Evolutionary conservation across 2,797 vertebrate genomes (phyloP).

Genomic region (Lacerta viridis): DNA sequence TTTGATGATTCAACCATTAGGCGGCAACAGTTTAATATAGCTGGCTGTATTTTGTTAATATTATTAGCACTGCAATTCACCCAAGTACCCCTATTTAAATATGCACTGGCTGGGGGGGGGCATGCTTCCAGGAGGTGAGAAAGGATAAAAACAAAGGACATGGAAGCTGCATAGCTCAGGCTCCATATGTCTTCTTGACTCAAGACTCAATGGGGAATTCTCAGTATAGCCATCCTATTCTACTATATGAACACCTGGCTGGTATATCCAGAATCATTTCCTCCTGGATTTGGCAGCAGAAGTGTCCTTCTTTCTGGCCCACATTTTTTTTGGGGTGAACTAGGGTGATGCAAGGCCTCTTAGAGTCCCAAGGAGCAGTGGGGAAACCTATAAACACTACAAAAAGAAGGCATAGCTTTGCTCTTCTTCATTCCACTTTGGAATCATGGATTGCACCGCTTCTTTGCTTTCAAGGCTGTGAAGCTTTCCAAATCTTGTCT

Average conservation of each 20-base stretch:
- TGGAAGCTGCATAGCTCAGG: neutral
- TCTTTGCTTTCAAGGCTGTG: neutral
- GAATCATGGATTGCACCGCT: neutral
- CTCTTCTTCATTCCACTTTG: neutral
- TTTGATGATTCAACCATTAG: constrained; percentile 19
- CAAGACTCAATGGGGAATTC: neutral
- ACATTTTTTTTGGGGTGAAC: neutral
- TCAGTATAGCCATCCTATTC: neutral
- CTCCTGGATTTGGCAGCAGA: neutral
- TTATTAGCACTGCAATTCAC: neutral
- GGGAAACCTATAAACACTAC: neutral
- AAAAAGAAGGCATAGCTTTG: neutral
- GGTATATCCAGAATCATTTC: neutral
- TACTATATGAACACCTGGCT: neutral
- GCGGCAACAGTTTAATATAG: neutral
- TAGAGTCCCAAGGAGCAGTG: neutral
- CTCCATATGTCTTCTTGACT: neutral
- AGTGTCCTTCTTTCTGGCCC: neutral
- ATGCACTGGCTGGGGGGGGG: neutral
- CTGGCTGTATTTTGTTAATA: neutral
- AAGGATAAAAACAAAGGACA: neutral
- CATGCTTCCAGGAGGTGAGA: neutral
- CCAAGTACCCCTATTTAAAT: neutral
- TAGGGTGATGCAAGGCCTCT: neutral
- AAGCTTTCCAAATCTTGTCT: neutral